Conservation (phyloP, 2,888 invertebrate species). For the Myopa tessellatipennis region DNA sequence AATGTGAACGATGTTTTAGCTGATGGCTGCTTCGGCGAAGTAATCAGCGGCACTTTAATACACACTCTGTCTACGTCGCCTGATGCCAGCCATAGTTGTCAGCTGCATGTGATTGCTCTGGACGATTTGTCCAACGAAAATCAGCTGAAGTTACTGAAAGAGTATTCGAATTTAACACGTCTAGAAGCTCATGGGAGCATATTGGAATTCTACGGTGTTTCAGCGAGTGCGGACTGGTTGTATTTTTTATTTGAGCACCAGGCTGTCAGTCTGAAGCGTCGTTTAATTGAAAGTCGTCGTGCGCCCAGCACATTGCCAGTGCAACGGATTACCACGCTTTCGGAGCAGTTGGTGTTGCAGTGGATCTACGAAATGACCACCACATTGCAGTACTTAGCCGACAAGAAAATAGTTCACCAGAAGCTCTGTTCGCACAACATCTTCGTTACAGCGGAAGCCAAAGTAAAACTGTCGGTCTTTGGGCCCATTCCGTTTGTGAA, state of each 20-base stretch:
- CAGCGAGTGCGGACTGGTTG: slow-evolving; percentile 80
- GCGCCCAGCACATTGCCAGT: slow-evolving; percentile 54
- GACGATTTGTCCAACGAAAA: slow-evolving; percentile 69
- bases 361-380: slow-evolving; percentile 76
- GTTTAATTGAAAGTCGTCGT: slow-evolving; percentile 74
- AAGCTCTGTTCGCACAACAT: slow-evolving; percentile 80
- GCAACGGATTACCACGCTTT: slow-evolving; percentile 71
- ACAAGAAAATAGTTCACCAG: slow-evolving; percentile 78
- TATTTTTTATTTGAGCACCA: slow-evolving; percentile 80
- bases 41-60: slow-evolving; percentile 77
- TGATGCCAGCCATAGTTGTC: slow-evolving; percentile 61
- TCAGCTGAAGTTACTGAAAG: slow-evolving; percentile 73
- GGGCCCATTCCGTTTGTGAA: slow-evolving; percentile 77
- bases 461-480: slow-evolving; percentile 80
- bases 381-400: slow-evolving; percentile 79
- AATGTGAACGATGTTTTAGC: slow-evolving; percentile 78
- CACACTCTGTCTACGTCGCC: slow-evolving; percentile 60
- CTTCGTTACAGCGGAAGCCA: slow-evolving; percentile 74
- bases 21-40: slow-evolving; percentile 81
- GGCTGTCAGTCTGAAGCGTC: slow-evolving; percentile 76
- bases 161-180: slow-evolving; percentile 78
- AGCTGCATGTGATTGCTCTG: slow-evolving; percentile 75
- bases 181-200: slow-evolving; percentile 79
- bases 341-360: slow-evolving; percentile 75
- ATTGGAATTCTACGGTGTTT: slow-evolving; percentile 80